These are phyloP conservation scores for Anthophora plumipes DNA, from an alignment of 2,888 invertebrate genomes.

Conservation along the genomic window DNA sequence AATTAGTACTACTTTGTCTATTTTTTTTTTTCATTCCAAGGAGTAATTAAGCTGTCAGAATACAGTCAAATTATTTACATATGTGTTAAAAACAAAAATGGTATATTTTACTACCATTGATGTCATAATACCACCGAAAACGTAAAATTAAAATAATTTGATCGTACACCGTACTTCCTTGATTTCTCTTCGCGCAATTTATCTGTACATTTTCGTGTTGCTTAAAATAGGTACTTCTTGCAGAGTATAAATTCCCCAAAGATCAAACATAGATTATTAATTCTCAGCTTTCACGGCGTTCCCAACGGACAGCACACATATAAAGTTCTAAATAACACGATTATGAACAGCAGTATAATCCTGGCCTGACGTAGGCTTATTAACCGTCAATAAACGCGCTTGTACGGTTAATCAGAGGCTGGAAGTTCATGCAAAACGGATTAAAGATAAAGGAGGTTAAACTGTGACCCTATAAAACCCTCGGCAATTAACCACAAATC, in stretches of 20 bases:
- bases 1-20: too few relatives aligned
- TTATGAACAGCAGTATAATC: constrained; percentile 40
- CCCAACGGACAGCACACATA: background rate
- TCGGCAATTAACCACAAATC: constrained; percentile 77
- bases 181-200: too few relatives aligned
- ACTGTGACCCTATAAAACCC: constrained; percentile 55
- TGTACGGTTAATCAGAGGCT: constrained; percentile 43
- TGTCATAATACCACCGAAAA: too few relatives aligned
- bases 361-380: constrained; percentile 39
- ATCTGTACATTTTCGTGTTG: too few relatives aligned
- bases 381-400: constrained; percentile 47
- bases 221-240: background rate
- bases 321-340: constrained; percentile 27
- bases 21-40: too few relatives aligned
- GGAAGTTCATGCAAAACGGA: constrained; percentile 47
- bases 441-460: constrained; percentile 56
- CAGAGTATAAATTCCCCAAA: background rate
- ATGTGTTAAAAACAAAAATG: too few relatives aligned
- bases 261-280: background rate
- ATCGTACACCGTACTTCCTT: too few relatives aligned
- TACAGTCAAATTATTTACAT: too few relatives aligned
- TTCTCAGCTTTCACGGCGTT: background rate
- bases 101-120: too few relatives aligned
- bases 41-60: too few relatives aligned
- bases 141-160: too few relatives aligned